These are phyloP conservation scores for Alauda arvensis DNA, from an alignment of 2,797 vertebrate species.

Conservation along the genomic window DNA sequence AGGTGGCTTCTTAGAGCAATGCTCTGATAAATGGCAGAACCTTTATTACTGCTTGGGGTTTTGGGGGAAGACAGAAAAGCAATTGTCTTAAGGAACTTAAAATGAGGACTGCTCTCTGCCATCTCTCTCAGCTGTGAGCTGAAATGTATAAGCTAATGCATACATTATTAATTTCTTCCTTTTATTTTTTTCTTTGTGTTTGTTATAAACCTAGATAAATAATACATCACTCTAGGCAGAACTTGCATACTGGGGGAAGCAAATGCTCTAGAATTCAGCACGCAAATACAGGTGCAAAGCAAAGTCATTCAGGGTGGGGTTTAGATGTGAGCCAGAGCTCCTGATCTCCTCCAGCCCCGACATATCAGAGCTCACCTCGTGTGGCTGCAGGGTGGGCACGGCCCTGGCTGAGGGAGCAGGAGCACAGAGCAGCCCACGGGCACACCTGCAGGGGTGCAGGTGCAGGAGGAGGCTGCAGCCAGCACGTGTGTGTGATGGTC, in stretches of 20 bases:
- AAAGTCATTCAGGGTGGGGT: background rate
- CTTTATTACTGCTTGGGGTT: background rate
- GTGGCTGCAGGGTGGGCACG: fast-evolving
- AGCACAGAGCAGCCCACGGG: background rate
- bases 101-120: background rate
- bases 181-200: background rate
- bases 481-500: fast-evolving
- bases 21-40: background rate
- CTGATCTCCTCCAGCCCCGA: fast-evolving
- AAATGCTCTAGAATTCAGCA: background rate
- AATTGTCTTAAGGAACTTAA: background rate
- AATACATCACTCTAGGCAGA: conserved; percentile 10
- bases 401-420: background rate
- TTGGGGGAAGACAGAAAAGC: background rate
- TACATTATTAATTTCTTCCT: conserved; percentile 30
- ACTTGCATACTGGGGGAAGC: background rate
- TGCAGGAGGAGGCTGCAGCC: fast-evolving
- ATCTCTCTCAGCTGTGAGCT: background rate
- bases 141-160: conserved; percentile 4
- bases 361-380: fast-evolving
- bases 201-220: conserved; percentile 46
- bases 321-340: background rate
- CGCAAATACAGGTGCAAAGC: background rate
- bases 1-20: background rate
- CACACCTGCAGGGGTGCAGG: background rate